Evolutionary conservation across 2,797 vertebrate genomes (phyloP), one percentile per base, ranked within the genome.

Genomic region (Alcedo atthis): DNA sequence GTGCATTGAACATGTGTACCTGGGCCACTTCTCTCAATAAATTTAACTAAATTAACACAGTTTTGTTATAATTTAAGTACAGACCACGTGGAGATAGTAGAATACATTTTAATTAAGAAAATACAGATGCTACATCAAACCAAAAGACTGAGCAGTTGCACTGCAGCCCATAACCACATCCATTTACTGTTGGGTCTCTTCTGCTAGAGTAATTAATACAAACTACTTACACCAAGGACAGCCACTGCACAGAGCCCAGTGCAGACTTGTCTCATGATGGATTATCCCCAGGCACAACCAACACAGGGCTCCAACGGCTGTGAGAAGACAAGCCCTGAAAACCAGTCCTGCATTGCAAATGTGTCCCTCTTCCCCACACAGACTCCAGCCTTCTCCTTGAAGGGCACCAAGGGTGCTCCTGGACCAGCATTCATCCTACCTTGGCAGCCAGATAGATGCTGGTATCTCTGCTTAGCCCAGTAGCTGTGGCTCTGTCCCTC

Each of bases 101-200:
- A 51, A 85, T 68, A 53, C 9, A 6, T 68, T 93, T 92, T 79
- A 40, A 88, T 81, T 73, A 28, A 89, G 59, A 57, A 87, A 91
- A 59, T 14, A 13, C 2, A 84, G 42, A 32, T 74, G 42, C 42
- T 54, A 17, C 28, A 24, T 48, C 63, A 78, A 81, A 68, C 40
- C 26, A 32, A 68, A 70, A 74, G 21, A 17, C 83, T 80, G 71
- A 90, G 87, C 35, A 88, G 53, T 46, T 74, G 59, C 61, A n/a
- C n/a, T 67, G 28, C 68, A 86, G 81, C 71, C 61, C 24, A 6
- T 3, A 32, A 49, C 37, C 54, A 35, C 61, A 51, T 45, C 88
- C 51, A 40, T 75, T 86, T 87, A 15, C 54, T 55, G 13, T 17
- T 80, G 81, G 42, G 68, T 62, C 86, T 94, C 88, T 58, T 84